Evolutionary conservation across 2,888 invertebrate species (phyloP).

Genomic region (Lucinisca nassula): DNA sequence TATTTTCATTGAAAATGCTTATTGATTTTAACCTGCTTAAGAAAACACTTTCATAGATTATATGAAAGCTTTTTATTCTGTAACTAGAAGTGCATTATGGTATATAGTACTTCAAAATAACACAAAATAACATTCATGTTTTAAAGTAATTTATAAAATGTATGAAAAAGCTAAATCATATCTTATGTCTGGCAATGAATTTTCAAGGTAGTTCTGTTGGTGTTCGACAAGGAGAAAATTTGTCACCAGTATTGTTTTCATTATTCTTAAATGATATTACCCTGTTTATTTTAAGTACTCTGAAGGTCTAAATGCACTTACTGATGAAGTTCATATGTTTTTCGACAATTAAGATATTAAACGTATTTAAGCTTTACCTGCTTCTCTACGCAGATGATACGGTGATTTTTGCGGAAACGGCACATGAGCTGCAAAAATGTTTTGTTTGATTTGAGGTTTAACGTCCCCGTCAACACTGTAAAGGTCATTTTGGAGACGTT

Average conservation of each 20-base stretch:
- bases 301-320: neutral
- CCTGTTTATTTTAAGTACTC: neutral
- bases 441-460: too few relatives aligned
- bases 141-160: neutral
- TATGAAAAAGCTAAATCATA: conserved; percentile 1
- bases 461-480: too few relatives aligned
- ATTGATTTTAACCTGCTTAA: neutral
- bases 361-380: conserved; percentile 27
- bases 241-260: conserved; percentile 9
- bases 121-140: neutral
- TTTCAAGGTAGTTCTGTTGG: neutral
- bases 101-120: neutral
- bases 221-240: neutral
- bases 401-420: conserved; percentile 33
- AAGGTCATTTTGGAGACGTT: too few relatives aligned
- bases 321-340: neutral
- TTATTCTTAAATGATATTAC: conserved; percentile 2
- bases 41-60: neutral
- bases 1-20: neutral
- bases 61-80: neutral
- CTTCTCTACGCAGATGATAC: conserved; percentile 43
- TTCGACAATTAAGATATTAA: conserved; percentile 22
- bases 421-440: conserved; percentile 13
- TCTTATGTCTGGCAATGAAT: neutral
- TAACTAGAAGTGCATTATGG: neutral